A percentile compares a stretch with the other conserved stretches of the same genome.
Conservation (phyloP, 2,888 invertebrate genomes). For the Actias luna region DNA sequence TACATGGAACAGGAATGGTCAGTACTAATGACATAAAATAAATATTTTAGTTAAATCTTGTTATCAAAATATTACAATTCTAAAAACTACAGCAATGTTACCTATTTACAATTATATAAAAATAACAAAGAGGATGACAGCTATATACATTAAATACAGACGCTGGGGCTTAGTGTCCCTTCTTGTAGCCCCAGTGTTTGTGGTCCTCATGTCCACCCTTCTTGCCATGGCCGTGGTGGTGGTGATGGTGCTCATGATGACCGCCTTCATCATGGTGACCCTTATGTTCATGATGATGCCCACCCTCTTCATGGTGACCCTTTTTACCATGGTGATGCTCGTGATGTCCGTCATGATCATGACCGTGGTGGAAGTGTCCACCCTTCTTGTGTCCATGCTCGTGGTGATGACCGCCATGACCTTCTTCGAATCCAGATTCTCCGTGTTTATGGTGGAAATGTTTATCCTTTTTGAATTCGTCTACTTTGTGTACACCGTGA, state of each 20-base stretch:
- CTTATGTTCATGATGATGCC: constrained; percentile 89
- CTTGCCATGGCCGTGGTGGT: constrained; percentile 87
- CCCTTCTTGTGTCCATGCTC: constrained; percentile 91
- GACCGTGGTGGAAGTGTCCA: constrained; percentile 89
- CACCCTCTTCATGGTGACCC: constrained; percentile 89
- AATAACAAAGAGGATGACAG: constrained; percentile 27
- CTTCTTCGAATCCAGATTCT: constrained; percentile 88
- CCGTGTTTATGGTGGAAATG: constrained; percentile 93
- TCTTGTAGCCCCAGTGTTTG: constrained; percentile 88
- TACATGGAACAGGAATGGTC: not conserved
- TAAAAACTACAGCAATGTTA: constrained; percentile 25
- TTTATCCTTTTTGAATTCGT: constrained; percentile 92
- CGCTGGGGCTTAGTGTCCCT: constrained; percentile 62
- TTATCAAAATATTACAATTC: not conserved
- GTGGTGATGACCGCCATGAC: constrained; percentile 89
- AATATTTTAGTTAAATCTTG: not conserved
- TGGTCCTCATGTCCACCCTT: constrained; percentile 90
- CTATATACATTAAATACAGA: constrained; percentile 11
- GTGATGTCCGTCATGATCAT: constrained; percentile 88
- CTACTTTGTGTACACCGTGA: constrained; percentile 91
- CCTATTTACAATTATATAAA: constrained; percentile 36
- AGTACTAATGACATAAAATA: not conserved
- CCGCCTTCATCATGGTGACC: constrained; percentile 90
- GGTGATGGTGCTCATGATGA: constrained; percentile 88
- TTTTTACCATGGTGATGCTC: constrained; percentile 91